Conservation (phyloP, 2,113 vertebrate species). For the Silurus asotus region DNA sequence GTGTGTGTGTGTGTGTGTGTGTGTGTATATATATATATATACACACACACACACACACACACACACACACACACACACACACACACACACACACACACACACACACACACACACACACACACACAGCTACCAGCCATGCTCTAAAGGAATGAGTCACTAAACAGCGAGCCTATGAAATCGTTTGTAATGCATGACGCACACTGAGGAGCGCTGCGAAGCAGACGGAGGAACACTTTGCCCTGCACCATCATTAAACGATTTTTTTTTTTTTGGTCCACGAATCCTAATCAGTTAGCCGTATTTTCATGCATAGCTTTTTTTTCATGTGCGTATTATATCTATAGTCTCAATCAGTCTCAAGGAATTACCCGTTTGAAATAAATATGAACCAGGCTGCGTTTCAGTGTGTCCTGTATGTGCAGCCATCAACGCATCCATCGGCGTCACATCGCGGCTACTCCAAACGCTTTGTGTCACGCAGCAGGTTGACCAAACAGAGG, state of each 20-base stretch:
- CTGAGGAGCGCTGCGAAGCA: not conserved
- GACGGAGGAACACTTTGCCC: conserved; percentile 5
- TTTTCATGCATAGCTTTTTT: not conserved
- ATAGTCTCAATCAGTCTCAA: not conserved
- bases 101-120: too few species aligned
- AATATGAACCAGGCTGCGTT: conserved; percentile 48
- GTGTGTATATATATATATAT: not conserved
- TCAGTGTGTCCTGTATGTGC: conserved; percentile 33
- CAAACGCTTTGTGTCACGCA: conserved; percentile 31
- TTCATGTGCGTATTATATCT: not conserved
- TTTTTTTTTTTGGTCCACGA: not conserved
- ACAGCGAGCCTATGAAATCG: not conserved
- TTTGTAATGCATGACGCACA: not conserved
- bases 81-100: not conserved
- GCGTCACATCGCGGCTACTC: conserved; percentile 40
- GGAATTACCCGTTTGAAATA: conserved; percentile 16
- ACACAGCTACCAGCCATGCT: not conserved
- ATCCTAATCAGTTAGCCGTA: not conserved
- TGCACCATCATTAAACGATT: conserved; percentile 3
- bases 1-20: not conserved
- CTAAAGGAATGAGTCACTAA: conserved; percentile 35
- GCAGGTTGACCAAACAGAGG: conserved; percentile 27
- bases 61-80: not conserved
- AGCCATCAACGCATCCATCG: conserved; percentile 28
- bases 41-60: not conserved